phyloP scores from a whole-genome alignment of 23 tunicate species.

The Oikopleura dioica region DNA sequence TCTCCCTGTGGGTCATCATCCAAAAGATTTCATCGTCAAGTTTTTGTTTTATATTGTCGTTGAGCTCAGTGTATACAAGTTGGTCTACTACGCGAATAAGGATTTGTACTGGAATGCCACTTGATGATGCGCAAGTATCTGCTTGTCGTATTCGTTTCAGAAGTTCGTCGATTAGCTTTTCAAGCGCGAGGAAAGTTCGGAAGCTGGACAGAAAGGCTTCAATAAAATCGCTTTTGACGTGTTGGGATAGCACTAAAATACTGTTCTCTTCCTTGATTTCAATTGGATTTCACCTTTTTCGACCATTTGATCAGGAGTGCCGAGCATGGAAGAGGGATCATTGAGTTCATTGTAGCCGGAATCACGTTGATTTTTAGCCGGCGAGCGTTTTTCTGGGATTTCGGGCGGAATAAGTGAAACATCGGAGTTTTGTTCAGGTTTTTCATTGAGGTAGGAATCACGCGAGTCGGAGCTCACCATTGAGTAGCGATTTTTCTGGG shows the following conservation, averaged over 20 bases:
- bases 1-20: constrained; percentile 9
- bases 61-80: constrained; percentile 1
- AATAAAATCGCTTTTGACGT: neutral
- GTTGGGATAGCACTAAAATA: no score
- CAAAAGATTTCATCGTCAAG: neutral
- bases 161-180: neutral
- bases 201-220: neutral
- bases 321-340: no score
- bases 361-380: neutral
- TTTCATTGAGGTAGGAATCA: neutral
- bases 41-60: neutral
- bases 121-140: neutral
- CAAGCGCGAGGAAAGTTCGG: neutral
- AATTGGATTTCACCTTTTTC: no score
- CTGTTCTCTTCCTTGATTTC: no score
- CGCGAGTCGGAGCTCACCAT: constrained; percentile 12
- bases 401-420: no score
- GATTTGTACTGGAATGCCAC: neutral
- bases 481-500: neutral
- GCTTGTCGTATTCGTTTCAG: neutral
- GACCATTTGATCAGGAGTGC: no score
- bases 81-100: neutral
- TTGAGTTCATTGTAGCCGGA: constrained; percentile 7
- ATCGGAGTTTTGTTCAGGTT: neutral
- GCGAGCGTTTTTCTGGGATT: constrained; percentile 7